Evolutionary conservation across 2,113 vertebrate species (phyloP).

Genomic region (Sylvilagus bachmani): DNA sequence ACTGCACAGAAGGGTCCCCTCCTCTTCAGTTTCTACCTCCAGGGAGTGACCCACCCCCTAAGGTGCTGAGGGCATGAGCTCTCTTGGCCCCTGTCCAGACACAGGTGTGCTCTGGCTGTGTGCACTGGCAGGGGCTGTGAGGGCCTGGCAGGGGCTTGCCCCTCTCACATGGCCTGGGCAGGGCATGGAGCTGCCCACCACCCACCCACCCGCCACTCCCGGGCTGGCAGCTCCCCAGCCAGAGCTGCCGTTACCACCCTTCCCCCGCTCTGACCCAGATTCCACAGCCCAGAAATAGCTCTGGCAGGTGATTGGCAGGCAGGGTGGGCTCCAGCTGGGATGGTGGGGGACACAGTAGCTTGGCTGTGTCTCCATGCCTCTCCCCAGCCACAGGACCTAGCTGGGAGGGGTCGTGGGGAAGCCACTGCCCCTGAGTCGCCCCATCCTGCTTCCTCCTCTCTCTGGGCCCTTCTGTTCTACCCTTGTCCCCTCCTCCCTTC

Average conservation of each 20-base stretch:
- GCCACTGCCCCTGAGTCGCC: neutral
- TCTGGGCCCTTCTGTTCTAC: constrained; percentile 15
- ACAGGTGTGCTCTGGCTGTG: neutral
- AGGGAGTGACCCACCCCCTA: neutral
- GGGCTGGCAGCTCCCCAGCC: constrained; percentile 66
- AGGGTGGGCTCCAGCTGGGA: constrained; percentile 46
- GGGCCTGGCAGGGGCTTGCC: neutral
- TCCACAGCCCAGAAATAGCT: constrained; percentile 89
- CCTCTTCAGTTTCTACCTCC: neutral
- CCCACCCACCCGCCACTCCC: constrained; percentile 27
- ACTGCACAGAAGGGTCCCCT: neutral
- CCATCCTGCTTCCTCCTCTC: neutral
- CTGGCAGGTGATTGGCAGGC: constrained; percentile 85
- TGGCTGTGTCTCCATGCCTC: neutral
- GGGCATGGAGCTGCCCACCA: neutral
- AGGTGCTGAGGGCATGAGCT: neutral
- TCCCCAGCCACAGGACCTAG: constrained; percentile 9
- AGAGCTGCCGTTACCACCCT: constrained; percentile 58
- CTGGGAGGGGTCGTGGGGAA: neutral
- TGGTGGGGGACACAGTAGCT: neutral
- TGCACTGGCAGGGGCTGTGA: neutral
- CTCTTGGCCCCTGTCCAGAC: neutral
- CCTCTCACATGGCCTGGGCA: neutral
- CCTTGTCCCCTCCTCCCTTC: neutral
- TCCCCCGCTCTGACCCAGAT: constrained; percentile 89